Evolutionary conservation across 2,888 invertebrate species (phyloP), one percentile per base, ranked within the genome.

Genomic region (Marronus borbonicus): DNA sequence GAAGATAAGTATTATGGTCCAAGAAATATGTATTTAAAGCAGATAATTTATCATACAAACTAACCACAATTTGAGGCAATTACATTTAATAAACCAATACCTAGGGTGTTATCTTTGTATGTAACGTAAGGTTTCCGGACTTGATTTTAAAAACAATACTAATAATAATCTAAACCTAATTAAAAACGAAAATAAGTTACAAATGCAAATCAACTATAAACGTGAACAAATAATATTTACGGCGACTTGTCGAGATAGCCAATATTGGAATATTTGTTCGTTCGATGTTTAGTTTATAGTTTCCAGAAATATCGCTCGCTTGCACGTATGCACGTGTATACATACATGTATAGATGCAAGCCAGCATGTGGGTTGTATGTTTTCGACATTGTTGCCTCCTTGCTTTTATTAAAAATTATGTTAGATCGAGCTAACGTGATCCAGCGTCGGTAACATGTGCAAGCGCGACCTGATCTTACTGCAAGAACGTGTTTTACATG

Each of bases 331-430:
- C 62, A 62, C 17, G 17, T 20, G 55, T 58, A 58, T 20, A 58
- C 8, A 20, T 58, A 10, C 20, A 60, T 60, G 5, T 62, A 28
- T 62, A 62, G 62, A 28, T n/a, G 62, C 28, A 28, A 24, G 28
- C 31, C 2, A 31, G 62, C 28, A 14, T n/a, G 12, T 62, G 14
- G 12, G 31, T 31, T 28, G 62, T 60, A 60, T 28, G 60, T 60
- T 60, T 24, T 4, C 28, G 31, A 14, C 60, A 28, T 60, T 62
- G 62, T 62, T 62, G 62, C 62, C 62, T 62, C 28, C 62, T 68
- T 36, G 68, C 68, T 14, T 68, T 68, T 68, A 68, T 68, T 68
- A 68, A 68, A 68, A 68, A 68, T 68, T 49, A 68, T 68, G 68
- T 68, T 68, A 20, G 24, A 68, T 68, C 49, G 49, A 24, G 24